phyloP scores from a whole-genome alignment of 2,888 invertebrate genomes.

The Petrophora chlorosata region DNA sequence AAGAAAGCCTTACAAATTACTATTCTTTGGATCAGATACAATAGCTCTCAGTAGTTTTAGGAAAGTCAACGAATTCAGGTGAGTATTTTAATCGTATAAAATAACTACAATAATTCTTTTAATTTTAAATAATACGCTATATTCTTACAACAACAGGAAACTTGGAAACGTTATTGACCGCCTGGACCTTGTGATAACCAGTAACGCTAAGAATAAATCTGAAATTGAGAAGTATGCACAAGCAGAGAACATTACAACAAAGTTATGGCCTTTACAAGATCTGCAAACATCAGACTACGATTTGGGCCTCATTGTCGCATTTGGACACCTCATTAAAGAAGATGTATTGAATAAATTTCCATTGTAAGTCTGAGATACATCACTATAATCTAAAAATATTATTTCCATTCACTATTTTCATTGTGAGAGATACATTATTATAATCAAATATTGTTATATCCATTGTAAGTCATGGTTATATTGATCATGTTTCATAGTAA shows the following conservation, averaged over 20 bases:
- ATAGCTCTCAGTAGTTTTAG: conserved; percentile 91
- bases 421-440: too few species aligned
- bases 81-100: not conserved
- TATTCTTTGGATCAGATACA: conserved; percentile 94
- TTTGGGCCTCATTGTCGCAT: conserved; percentile 95
- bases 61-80: conserved; percentile 87
- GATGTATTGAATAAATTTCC: conserved; percentile 90
- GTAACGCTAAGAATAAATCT: conserved; percentile 83
- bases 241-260: conserved; percentile 82
- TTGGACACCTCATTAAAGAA: conserved; percentile 94
- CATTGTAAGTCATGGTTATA: too few species aligned
- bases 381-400: too few species aligned
- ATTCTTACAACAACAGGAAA: too few species aligned
- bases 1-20: conserved; percentile 58
- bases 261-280: conserved; percentile 86
- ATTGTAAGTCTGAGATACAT: conserved; percentile 88
- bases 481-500: too few species aligned
- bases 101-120: not conserved
- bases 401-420: too few species aligned
- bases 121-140: not conserved
- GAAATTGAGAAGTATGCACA: conserved; percentile 88
- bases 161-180: conserved; percentile 73
- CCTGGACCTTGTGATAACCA: conserved; percentile 89
- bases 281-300: conserved; percentile 85
- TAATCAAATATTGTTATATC: too few species aligned